phyloP scores from a whole-genome alignment of 2,113 vertebrate genomes.

The Promerops cafer region DNA sequence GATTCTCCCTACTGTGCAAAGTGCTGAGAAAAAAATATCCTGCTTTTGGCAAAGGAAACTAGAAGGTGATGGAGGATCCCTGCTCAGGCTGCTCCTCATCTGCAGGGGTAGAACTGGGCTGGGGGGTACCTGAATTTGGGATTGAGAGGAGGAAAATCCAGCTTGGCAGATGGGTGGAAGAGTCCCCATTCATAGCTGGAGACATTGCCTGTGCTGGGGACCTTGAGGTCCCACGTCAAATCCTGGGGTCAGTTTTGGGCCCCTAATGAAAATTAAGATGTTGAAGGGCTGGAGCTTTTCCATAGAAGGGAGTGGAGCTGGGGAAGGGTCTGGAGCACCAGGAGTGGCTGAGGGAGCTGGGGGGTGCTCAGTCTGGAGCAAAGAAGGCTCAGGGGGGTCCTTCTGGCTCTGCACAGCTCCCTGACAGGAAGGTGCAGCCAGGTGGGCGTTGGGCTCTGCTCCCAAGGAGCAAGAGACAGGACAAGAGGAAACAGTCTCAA shows the following conservation, averaged over 20 bases:
- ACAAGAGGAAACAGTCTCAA: not conserved
- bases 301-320: not conserved
- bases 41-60: not conserved
- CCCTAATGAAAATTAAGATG: not conserved
- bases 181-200: not conserved
- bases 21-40: not conserved
- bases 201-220: not conserved
- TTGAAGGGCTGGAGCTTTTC: not conserved
- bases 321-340: not conserved
- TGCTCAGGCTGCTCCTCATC: not conserved
- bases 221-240: not conserved
- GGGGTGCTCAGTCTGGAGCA: not conserved
- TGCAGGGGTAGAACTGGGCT: not conserved
- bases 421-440: not conserved
- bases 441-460: fast-evolving
- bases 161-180: not conserved
- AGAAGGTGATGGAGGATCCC: not conserved
- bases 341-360: not conserved
- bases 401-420: not conserved
- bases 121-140: not conserved
- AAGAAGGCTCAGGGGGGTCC: not conserved
- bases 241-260: not conserved
- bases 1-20: not conserved
- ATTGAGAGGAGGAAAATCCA: not conserved
- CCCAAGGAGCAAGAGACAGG: not conserved